Percentiles rank a stretch among this genome's conserved stretches.
These are phyloP conservation scores for Pristionchus mayeri DNA, from an alignment of 2,888 invertebrate genomes.

Conservation along the genomic window DNA sequence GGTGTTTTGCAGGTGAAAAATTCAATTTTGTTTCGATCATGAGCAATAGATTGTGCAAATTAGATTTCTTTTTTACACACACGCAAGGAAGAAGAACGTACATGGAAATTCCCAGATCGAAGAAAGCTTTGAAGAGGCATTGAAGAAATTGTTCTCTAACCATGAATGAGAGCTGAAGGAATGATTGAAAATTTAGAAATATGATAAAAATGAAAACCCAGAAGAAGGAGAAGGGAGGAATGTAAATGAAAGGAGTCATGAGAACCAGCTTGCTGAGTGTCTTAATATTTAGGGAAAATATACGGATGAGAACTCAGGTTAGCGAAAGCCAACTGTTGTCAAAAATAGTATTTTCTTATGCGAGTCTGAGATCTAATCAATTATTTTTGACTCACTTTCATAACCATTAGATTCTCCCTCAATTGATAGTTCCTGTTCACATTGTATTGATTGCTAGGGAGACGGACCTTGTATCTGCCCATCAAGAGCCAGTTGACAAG, in stretches of 20 bases:
- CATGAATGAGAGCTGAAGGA: background rate
- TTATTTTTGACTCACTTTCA: background rate
- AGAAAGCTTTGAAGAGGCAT: background rate
- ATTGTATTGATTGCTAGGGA: background rate
- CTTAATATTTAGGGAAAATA: background rate
- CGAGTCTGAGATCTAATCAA: too few relatives aligned
- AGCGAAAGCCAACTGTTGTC: too few relatives aligned
- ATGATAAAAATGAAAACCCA: background rate
- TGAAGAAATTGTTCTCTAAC: background rate
- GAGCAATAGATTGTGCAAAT: too few relatives aligned
- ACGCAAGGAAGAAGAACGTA: background rate
- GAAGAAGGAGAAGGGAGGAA: conserved; percentile 12
- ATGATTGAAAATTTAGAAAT: too few relatives aligned
- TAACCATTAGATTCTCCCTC: background rate
- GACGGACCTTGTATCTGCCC: background rate
- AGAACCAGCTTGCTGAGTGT: background rate
- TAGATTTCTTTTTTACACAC: background rate
- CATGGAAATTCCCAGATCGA: background rate
- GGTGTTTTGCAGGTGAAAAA: too few relatives aligned
- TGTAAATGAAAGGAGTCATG: background rate
- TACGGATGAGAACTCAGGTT: too few relatives aligned
- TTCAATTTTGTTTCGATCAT: background rate
- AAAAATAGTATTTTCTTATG: too few relatives aligned
- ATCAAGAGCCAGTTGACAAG: background rate
- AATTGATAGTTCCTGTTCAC: conserved; percentile 6